A percentile compares a stretch with the other conserved stretches of the same genome.
phyloP scores from a whole-genome alignment of 2,113 vertebrate species.

The Murina feae region DNA sequence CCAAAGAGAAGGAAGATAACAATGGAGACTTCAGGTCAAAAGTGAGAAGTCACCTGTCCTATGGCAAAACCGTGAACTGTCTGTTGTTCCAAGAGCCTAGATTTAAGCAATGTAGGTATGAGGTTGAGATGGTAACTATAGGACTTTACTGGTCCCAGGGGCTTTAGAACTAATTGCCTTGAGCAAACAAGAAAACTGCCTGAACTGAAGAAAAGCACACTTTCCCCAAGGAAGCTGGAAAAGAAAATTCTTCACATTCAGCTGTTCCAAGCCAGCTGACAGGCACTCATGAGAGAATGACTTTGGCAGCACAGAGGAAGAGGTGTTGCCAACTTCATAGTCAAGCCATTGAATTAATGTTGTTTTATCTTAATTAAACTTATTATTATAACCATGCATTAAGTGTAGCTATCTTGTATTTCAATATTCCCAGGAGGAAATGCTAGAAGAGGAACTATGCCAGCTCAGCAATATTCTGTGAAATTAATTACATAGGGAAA shows the following conservation, averaged over 20 bases:
- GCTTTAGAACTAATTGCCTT: neutral
- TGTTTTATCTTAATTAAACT: constrained; percentile 59
- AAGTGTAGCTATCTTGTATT: neutral
- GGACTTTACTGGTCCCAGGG: neutral
- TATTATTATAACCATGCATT: neutral
- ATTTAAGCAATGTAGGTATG: neutral
- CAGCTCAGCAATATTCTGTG: neutral
- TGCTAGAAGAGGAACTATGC: neutral
- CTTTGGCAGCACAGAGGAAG: neutral
- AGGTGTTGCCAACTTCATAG: constrained; percentile 7
- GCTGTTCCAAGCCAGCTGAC: neutral
- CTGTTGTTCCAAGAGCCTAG: neutral
- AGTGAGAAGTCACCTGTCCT: neutral
- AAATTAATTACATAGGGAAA: constrained; percentile 39
- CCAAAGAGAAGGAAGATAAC: neutral
- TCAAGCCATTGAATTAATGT: constrained; percentile 29
- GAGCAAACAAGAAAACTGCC: neutral
- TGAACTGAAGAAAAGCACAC: neutral
- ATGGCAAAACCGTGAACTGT: neutral
- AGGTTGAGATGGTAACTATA: neutral
- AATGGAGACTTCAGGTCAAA: neutral
- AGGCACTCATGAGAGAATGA: neutral
- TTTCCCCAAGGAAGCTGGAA: neutral
- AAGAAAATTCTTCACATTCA: neutral
- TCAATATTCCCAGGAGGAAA: neutral